Conservation (phyloP, 1,140 invertebrate genomes). For the Diabrotica undecimpunctata region DNA sequence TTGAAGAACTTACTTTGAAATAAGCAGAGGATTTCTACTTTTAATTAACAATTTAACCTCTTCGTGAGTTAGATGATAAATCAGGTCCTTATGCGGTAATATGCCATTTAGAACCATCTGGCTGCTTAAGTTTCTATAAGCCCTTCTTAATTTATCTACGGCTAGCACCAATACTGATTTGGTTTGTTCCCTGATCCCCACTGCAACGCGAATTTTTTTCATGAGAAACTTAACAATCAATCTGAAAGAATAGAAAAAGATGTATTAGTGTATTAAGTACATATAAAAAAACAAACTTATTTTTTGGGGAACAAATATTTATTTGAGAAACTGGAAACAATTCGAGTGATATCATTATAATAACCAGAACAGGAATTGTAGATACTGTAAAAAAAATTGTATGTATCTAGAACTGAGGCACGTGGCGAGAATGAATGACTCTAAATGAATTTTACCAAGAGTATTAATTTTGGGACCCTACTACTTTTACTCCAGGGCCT, state of each 20-base stretch:
- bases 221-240: constrained; percentile 53
- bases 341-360: too few species aligned
- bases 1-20: constrained; percentile 59
- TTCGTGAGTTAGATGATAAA: constrained; percentile 66
- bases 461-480: too few species aligned
- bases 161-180: constrained; percentile 61
- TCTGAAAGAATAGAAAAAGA: constrained; percentile 42
- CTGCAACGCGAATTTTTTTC: constrained; percentile 56
- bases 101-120: constrained; percentile 59
- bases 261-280: too few species aligned
- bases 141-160: constrained; percentile 60
- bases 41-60: constrained; percentile 62
- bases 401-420: too few species aligned
- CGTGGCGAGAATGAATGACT: too few species aligned
- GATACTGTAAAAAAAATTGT: too few species aligned
- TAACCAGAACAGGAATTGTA: too few species aligned
- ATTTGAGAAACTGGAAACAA: too few species aligned
- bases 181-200: constrained; percentile 63
- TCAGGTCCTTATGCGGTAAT: constrained; percentile 62
- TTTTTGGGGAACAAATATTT: too few species aligned
- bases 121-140: constrained; percentile 56
- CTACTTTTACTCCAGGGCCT: too few species aligned
- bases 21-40: constrained; percentile 54
- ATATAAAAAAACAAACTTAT: too few species aligned
- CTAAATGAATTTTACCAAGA: too few species aligned